Base-by-base conservation (phyloP, 2,113 vertebrate species). In the Pomatorhinus ruficollis region DNA sequence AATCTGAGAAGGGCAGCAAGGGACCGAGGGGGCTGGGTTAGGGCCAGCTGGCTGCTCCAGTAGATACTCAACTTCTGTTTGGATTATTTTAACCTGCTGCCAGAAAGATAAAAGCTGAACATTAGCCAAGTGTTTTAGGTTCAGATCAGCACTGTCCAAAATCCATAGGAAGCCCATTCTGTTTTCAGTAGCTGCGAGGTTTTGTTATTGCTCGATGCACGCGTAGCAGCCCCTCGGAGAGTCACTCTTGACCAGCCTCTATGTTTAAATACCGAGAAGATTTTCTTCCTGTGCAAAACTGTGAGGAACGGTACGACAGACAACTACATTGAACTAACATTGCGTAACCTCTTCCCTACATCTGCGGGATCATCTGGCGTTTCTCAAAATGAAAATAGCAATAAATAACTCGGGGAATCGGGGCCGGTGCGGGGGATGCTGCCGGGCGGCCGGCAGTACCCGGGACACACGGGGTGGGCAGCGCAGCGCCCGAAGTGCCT, bases 1-100 rank as follows among this genome's bases (percentile, higher is more conserved):
- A 95, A 96, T 50, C 52, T 68, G 86, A 95, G 88, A 83, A 68
- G 79, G 90, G 83, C 90, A 89, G 40, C 31, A 40, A 83, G 60
- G 79, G 92, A 40, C 40, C 0, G 8, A 69, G 25, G 40, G 44
- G 65, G 60, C 79, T 95, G 95, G 64, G 30, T 39, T 28, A 56
- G 64, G 52, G 80, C 95, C 93, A 93, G 85, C 88, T 96, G 95
- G 95, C 83, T 1, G 1, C 57, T 75, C 49, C 49, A 7, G 60
- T 0, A 76, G 53, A 72, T 79, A 66, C 1, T 75, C 13, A 76
- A 52, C 89, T 87, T 71, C 77, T 95, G 89, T 94, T 93, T 72
- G 74, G 45, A 37, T 91, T 90, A 52, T 85, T 93, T 69, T 83
- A 95, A 96, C 91, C 74, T 91, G 84, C 87, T 86, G 94, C 92